Conservation (phyloP, 2,888 invertebrate species). For the Baccha elongata region DNA sequence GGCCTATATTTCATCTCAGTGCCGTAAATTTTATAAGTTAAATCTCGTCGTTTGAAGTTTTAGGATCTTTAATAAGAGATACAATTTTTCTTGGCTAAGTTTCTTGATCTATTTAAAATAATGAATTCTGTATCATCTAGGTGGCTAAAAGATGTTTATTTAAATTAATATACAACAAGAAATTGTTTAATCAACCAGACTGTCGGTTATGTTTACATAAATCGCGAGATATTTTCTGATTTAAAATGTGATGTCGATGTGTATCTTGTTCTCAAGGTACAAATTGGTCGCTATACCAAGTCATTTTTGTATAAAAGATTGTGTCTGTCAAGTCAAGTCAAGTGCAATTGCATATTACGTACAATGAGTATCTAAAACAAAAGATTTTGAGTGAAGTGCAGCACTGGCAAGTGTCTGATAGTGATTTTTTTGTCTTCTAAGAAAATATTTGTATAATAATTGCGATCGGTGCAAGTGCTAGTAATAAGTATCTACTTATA, state of each 20-base stretch:
- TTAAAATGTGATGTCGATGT: no score
- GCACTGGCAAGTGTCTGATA: constrained; percentile 41
- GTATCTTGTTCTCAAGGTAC: no score
- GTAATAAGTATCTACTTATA: constrained; percentile 40
- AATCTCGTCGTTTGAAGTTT: no score
- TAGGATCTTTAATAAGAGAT: no score
- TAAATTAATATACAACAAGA: not conserved
- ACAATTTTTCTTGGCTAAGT: no score
- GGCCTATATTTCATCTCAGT: no score
- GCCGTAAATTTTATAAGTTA: no score
- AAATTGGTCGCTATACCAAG: no score
- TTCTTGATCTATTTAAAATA: no score
- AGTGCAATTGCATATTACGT: not conserved
- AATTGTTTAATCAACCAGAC: not conserved
- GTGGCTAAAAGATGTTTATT: not conserved
- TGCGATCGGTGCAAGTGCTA: constrained; percentile 32
- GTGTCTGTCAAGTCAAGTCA: not conserved
- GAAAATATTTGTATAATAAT: constrained; percentile 37
- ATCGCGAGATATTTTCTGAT: constrained; percentile 43
- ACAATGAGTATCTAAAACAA: constrained; percentile 7
- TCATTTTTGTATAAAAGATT: no score
- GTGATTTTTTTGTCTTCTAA: constrained; percentile 24
- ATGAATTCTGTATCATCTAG: no score
- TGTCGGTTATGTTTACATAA: constrained; percentile 38
- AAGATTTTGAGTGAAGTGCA: constrained; percentile 56